Evolutionary conservation across 1,140 invertebrate species (phyloP).

Genomic region (Oscheius sp.): DNA sequence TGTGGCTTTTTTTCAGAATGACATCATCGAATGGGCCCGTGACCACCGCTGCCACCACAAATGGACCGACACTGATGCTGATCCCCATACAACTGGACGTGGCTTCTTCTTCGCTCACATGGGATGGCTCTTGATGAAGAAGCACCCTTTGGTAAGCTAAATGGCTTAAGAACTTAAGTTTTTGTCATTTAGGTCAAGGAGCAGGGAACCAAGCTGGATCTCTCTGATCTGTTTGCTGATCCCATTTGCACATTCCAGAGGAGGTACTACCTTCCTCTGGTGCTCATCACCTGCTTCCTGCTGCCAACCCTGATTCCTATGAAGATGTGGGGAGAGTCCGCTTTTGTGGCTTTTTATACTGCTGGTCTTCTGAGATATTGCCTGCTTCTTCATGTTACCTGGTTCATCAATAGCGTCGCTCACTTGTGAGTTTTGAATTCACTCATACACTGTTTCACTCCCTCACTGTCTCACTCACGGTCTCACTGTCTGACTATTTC

Average conservation of each 20-base stretch:
- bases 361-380: conserved; percentile 79
- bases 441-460: neutral
- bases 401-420: conserved; percentile 90
- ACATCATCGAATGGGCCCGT: conserved; percentile 85
- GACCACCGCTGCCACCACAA: conserved; percentile 96
- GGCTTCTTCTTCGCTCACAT: conserved; percentile 95
- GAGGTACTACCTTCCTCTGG: conserved; percentile 75
- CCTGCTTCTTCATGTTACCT: conserved; percentile 83
- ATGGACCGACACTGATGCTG: conserved; percentile 88
- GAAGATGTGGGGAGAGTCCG: conserved; percentile 79
- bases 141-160: too few relatives aligned
- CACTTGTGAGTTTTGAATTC: conserved; percentile 64
- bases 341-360: conserved; percentile 77
- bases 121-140: conserved; percentile 84
- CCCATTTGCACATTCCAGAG: conserved; percentile 81
- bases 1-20: conserved; percentile 70
- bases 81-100: conserved; percentile 87
- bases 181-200: conserved; percentile 71
- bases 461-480: too few relatives aligned
- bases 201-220: conserved; percentile 80
- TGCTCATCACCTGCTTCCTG: conserved; percentile 79
- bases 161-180: too few relatives aligned
- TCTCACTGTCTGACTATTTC: too few relatives aligned
- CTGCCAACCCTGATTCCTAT: conserved; percentile 80
- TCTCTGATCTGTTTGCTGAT: conserved; percentile 81